Evolutionary conservation across 2,797 vertebrate species (phyloP), one percentile per base, ranked within the genome.

Genomic region (Anguilla obscura): DNA sequence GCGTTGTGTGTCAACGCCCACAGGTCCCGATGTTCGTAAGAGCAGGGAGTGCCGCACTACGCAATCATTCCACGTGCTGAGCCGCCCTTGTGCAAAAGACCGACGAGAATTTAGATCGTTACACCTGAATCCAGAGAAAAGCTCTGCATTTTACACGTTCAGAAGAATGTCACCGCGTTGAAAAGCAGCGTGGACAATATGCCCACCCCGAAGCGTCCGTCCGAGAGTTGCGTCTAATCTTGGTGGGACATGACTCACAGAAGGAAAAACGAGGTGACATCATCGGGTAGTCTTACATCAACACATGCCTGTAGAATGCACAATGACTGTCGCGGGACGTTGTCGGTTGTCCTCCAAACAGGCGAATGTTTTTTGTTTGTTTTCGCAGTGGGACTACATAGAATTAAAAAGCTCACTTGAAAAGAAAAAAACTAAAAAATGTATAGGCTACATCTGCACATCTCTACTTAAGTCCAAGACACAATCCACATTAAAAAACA

Each of bases 211-310:
- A 92, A 92, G 90, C 85, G 89, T 87, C 91, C 90, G 36, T 86
- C 88, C 85, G 90, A 94, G 91, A 88, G 91, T 91, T 91, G 89
- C 89, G 92, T 92, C 94, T 93, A 92, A 96, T 93, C 95, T 94
- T 80, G 76, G 36, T 94, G 94, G 94, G 95, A 93, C 92, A 92
- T 97, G 96, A 97, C 90, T 97, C 96, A 96, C 89, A 92, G 93
- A 86, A 90, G 87, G 86, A 92, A 94, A 91, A 91, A 89, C 90
- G 36, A 40, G 90, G 91, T 96, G 95, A 97, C 96, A 95, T 96
- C 96, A 96, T 95, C 90, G 93, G 92, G 86, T 93, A 95, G 93
- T 94, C 94, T 94, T 93, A 88, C 94, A 92, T 89, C 93, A 90
- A 90, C 85, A 90, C 91, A 90, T 87, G 94, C 91, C 92, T 93